These are phyloP conservation scores for Lepidurus apus DNA, from an alignment of 1,140 invertebrate genomes.

Conservation along the genomic window DNA sequence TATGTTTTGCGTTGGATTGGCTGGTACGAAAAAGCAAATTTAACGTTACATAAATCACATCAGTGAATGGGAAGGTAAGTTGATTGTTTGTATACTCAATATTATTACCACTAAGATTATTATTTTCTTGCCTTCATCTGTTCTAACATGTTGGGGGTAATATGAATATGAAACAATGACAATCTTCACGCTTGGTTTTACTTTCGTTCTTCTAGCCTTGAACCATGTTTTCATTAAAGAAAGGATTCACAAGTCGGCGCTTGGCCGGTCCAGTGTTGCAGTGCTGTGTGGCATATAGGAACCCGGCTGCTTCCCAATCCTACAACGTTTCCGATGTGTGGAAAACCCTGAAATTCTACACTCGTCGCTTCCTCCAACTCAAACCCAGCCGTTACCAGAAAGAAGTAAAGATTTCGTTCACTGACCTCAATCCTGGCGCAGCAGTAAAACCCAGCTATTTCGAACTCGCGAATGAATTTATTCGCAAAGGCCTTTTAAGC, in stretches of 20 bases:
- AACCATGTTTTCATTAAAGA: neutral
- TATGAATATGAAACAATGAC: no score
- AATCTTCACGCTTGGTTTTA: no score
- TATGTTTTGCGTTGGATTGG: no score
- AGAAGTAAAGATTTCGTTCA: neutral
- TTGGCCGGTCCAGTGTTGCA: neutral
- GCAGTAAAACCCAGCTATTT: neutral
- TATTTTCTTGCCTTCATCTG: no score
- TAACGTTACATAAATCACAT: no score
- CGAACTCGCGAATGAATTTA: neutral
- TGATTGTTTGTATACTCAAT: no score
- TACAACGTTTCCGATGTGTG: neutral
- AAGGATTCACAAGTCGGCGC: neutral
- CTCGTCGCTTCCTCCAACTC: neutral
- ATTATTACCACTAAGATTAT: no score
- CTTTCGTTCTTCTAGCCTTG: neutral
- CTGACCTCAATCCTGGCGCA: neutral
- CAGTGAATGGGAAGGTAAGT: no score
- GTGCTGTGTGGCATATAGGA: conserved; percentile 8
- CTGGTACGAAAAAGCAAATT: no score
- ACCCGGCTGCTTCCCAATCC: neutral
- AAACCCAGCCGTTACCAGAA: neutral
- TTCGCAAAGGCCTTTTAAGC: neutral
- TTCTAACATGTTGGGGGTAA: no score
- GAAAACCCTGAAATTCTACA: neutral